A percentile compares a stretch with the other conserved stretches of the same genome.
Conservation (phyloP, 2,888 invertebrate genomes). For the Agonopterix arenella region DNA sequence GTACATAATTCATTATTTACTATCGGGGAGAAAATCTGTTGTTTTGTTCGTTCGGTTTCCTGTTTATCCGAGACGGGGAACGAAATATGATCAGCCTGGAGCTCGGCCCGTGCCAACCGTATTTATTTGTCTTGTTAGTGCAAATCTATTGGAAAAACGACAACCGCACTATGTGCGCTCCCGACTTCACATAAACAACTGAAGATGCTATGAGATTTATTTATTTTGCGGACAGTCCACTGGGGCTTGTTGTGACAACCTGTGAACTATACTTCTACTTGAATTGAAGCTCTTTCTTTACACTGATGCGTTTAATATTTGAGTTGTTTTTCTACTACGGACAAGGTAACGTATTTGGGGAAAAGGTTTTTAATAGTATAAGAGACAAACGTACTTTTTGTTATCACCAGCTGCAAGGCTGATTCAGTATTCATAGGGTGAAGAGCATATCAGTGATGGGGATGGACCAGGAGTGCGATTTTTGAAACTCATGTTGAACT, state of each 20-base stretch:
- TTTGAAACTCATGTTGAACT: too few species aligned
- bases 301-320: neutral
- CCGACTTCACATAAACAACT: conserved; percentile 20
- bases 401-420: too few species aligned
- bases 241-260: neutral
- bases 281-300: neutral
- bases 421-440: too few species aligned
- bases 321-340: neutral
- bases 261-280: neutral
- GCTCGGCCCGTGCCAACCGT: conserved; percentile 24
- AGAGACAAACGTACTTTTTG: too few species aligned
- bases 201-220: conserved; percentile 6
- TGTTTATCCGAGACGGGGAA: conserved; percentile 32
- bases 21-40: neutral
- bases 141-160: conserved; percentile 59
- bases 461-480: too few species aligned
- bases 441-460: too few species aligned
- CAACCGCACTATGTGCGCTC: conserved; percentile 26
- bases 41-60: neutral
- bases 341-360: too few species aligned
- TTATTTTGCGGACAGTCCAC: conserved; percentile 5
- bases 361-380: too few species aligned
- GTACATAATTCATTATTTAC: neutral
- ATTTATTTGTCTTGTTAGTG: conserved; percentile 59
- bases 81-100: conserved; percentile 47